Evolutionary conservation across 2,113 vertebrate genomes (phyloP).

Genomic region (Poeciliopsis turrubarensis): DNA sequence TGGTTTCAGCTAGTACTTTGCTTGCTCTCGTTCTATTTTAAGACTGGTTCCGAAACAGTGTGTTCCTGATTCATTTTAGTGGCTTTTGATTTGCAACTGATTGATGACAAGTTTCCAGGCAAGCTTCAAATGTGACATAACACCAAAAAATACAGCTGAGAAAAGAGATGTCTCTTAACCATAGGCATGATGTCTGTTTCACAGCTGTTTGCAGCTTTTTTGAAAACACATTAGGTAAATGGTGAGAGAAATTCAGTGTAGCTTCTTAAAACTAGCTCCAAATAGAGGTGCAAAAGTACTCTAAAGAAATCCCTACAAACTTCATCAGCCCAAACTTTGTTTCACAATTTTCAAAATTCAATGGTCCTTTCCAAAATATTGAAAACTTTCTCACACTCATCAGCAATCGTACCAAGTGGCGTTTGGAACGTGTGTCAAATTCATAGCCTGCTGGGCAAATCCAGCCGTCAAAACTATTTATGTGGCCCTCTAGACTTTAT

Average conservation of each 20-base stretch:
- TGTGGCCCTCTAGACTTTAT: too few species aligned
- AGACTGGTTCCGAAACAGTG: slow-evolving; percentile 19
- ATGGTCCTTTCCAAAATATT: not conserved
- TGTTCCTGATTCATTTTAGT: slow-evolving; percentile 14
- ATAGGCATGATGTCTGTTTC: not conserved
- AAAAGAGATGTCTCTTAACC: not conserved
- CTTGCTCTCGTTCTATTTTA: slow-evolving; percentile 34
- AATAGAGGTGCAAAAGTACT: too few species aligned
- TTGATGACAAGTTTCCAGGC: slow-evolving; percentile 7
- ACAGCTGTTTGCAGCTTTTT: not conserved
- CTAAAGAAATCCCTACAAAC: not conserved
- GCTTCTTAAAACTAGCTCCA: not conserved
- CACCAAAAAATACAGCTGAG: not conserved
- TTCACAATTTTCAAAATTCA: not conserved
- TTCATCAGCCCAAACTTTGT: not conserved
- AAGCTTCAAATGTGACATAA: not conserved
- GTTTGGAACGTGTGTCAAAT: not conserved
- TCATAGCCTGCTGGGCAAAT: too few species aligned
- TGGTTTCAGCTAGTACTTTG: slow-evolving; percentile 15
- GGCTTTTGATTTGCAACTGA: slow-evolving; percentile 20
- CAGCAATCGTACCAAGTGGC: slow-evolving; percentile 4
- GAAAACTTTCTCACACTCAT: slow-evolving; percentile 23
- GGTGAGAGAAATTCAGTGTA: not conserved
- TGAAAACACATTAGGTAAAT: not conserved
- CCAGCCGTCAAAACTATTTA: too few species aligned